Conservation (phyloP, 2,113 vertebrate species). For the Toxostoma redivivum region DNA sequence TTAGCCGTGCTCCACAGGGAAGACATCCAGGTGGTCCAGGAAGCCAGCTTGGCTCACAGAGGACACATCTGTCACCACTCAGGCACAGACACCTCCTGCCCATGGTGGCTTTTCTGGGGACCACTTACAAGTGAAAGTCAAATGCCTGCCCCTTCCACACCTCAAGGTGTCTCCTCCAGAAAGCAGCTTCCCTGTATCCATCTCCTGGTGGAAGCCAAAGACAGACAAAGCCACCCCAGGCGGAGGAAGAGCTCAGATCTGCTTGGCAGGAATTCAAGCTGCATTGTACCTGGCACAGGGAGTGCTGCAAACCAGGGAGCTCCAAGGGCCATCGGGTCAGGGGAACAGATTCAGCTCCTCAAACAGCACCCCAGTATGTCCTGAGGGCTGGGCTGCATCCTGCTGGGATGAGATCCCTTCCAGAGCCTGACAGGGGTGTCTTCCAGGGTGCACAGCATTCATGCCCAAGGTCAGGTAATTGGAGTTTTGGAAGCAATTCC, state of each 20-base stretch:
- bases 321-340: background rate
- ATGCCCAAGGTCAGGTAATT: background rate
- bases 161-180: background rate
- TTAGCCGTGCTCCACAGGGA: background rate
- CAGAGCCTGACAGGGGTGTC: background rate
- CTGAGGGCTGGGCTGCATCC: background rate
- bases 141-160: background rate
- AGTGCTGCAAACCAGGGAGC: background rate
- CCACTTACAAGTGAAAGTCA: background rate
- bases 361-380: background rate
- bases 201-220: background rate
- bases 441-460: background rate
- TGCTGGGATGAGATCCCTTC: background rate
- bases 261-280: background rate
- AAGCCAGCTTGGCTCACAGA: background rate
- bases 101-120: background rate
- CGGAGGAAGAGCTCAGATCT: background rate
- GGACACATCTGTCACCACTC: rapidly evolving
- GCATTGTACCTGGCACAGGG: background rate
- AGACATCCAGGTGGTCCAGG: rapidly evolving
- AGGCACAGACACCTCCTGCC: background rate
- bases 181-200: background rate
- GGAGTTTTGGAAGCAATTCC: background rate
- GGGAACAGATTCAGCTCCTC: background rate
- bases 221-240: background rate